phyloP scores from a whole-genome alignment of 2,888 invertebrate species.

The Microplitis deprimator region DNA sequence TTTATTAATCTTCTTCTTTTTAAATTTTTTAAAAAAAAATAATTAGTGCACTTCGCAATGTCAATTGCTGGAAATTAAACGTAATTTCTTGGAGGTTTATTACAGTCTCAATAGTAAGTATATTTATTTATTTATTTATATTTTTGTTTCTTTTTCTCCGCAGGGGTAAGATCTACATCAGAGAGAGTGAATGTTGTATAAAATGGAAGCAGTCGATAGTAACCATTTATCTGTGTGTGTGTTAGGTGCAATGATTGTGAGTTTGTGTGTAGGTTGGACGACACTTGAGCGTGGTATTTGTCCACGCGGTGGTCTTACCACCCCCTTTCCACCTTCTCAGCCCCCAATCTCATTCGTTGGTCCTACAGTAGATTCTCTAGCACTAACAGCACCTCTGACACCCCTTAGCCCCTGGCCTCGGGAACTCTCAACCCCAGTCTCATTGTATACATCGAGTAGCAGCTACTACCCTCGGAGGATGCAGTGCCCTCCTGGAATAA shows the following conservation, averaged over 20 bases:
- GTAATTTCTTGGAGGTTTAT: neutral
- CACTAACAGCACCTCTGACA: neutral
- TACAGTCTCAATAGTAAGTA: neutral
- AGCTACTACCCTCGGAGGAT: constrained; percentile 39
- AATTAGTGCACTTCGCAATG: neutral
- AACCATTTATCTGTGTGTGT: constrained; percentile 16
- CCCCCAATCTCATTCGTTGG: neutral
- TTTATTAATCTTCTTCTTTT: too few species aligned
- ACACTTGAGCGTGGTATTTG: constrained; percentile 52
- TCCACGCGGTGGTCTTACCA: constrained; percentile 53
- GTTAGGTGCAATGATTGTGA: constrained; percentile 30
- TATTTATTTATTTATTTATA: neutral
- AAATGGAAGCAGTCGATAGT: neutral
- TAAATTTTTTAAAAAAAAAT: too few species aligned
- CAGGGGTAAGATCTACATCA: constrained; percentile 19
- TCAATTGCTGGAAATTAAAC: neutral
- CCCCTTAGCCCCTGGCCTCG: neutral
- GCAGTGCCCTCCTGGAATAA: constrained; percentile 64
- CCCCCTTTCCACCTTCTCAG: constrained; percentile 40
- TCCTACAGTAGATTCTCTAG: neutral
- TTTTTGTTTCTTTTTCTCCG: neutral
- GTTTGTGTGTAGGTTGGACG: constrained; percentile 10
- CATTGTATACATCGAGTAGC: neutral
- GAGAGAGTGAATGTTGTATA: neutral
- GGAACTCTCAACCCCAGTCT: constrained; percentile 8